Percentiles rank a stretch among this genome's conserved stretches.
Evolutionary conservation across 1,140 invertebrate genomes (phyloP).

Genomic region (Scylla paramamosain): DNA sequence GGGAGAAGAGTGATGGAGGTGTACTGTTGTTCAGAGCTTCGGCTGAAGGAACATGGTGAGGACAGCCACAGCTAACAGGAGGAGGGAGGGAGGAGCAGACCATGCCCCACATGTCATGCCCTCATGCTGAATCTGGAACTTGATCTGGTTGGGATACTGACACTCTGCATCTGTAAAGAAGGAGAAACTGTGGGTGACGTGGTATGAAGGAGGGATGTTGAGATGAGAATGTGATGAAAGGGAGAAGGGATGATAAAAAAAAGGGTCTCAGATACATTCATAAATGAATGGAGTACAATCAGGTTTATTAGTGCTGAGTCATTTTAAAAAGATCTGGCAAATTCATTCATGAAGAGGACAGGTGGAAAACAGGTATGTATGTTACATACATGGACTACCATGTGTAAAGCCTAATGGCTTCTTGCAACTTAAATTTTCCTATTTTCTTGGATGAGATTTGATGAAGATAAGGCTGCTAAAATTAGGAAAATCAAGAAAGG

Average conservation of each 20-base stretch:
- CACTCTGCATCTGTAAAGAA: constrained; percentile 52
- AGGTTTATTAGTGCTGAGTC: not conserved
- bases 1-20: not conserved
- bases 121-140: constrained; percentile 56
- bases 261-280: too few relatives aligned
- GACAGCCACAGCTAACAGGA: not conserved
- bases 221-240: too few relatives aligned
- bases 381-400: too few relatives aligned
- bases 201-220: not conserved
- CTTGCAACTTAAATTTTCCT: too few relatives aligned
- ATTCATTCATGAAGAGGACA: too few relatives aligned
- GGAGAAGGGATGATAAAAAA: too few relatives aligned
- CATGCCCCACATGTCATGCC: constrained; percentile 60
- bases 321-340: not conserved
- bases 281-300: too few relatives aligned
- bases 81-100: not conserved
- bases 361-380: too few relatives aligned
- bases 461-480: too few relatives aligned
- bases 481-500: too few relatives aligned
- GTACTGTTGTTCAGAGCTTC: not conserved
- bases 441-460: too few relatives aligned
- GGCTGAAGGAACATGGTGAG: not conserved
- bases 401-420: too few relatives aligned
- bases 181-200: not conserved
- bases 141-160: constrained; percentile 58